Evolutionary conservation across 2,113 vertebrate genomes (phyloP).

Genomic region (Odobenus rosmarus): DNA sequence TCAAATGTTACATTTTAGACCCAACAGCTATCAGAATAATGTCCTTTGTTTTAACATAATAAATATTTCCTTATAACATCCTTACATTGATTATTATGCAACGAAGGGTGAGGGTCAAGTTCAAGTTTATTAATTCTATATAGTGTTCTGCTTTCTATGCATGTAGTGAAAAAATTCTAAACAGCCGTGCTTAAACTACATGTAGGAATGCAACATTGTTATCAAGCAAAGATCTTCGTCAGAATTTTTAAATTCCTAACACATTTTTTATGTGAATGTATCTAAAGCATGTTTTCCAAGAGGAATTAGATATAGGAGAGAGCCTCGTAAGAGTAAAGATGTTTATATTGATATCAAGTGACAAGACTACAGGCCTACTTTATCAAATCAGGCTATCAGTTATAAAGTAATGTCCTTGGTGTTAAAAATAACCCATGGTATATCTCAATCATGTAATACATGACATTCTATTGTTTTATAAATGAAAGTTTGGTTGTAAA

Average conservation of each 20-base stretch:
- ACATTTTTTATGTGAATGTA: not conserved
- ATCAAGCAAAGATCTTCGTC: conserved; percentile 11
- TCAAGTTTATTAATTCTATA: not conserved
- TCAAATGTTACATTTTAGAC: conserved; percentile 78
- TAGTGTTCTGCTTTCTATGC: conserved; percentile 27
- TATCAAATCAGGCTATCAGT: not conserved
- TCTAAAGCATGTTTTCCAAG: conserved; percentile 27
- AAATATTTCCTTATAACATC: conserved; percentile 40
- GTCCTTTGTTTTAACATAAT: conserved; percentile 73
- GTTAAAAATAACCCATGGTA: not conserved
- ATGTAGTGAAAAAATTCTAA: conserved; percentile 16
- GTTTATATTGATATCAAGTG: not conserved
- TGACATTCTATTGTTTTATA: not conserved
- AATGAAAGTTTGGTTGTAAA: not conserved
- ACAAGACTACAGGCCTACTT: not conserved
- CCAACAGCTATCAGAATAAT: conserved; percentile 49
- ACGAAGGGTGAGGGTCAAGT: not conserved
- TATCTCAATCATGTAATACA: not conserved
- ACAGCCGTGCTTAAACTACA: not conserved
- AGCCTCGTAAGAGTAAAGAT: not conserved
- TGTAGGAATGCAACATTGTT: not conserved
- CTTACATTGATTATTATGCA: not conserved
- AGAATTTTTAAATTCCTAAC: not conserved
- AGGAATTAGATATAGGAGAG: not conserved
- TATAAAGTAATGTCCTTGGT: not conserved